These are phyloP conservation scores for Rhodinocichla rosea DNA, from an alignment of 2,113 vertebrate genomes.

Conservation along the genomic window DNA sequence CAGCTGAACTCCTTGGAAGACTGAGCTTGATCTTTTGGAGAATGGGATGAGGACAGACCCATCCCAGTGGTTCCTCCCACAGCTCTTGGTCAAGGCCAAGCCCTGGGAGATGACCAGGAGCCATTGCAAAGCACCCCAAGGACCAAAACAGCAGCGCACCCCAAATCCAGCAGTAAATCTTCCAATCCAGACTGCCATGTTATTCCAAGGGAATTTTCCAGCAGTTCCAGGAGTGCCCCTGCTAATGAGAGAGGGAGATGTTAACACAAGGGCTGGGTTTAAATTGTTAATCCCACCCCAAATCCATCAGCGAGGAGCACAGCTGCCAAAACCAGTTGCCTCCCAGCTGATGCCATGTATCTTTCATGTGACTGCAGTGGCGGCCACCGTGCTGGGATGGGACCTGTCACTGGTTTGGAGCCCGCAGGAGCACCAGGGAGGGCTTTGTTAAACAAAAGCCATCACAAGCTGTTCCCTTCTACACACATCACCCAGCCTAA, in stretches of 20 bases:
- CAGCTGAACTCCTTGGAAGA: not conserved
- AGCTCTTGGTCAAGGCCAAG: not conserved
- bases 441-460: conserved; percentile 24
- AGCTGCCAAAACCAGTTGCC: conserved; percentile 14
- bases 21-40: not conserved
- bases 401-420: not conserved
- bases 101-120: not conserved
- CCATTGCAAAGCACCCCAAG: not conserved
- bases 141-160: not conserved
- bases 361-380: not conserved
- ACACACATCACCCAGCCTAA: conserved; percentile 47
- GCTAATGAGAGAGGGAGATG: not conserved
- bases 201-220: not conserved
- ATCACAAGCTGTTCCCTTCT: conserved; percentile 19
- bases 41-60: not conserved
- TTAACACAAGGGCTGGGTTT: not conserved
- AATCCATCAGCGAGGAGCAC: not conserved
- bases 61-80: rapidly evolving
- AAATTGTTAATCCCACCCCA: conserved; percentile 40
- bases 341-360: conserved; percentile 43
- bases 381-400: not conserved
- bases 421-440: not conserved
- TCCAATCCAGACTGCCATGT: not conserved
- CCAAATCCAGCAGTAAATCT: not conserved
- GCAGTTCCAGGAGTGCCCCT: not conserved